These are phyloP conservation scores for Pica pica DNA, from an alignment of 2,113 vertebrate genomes.

Conservation along the genomic window DNA sequence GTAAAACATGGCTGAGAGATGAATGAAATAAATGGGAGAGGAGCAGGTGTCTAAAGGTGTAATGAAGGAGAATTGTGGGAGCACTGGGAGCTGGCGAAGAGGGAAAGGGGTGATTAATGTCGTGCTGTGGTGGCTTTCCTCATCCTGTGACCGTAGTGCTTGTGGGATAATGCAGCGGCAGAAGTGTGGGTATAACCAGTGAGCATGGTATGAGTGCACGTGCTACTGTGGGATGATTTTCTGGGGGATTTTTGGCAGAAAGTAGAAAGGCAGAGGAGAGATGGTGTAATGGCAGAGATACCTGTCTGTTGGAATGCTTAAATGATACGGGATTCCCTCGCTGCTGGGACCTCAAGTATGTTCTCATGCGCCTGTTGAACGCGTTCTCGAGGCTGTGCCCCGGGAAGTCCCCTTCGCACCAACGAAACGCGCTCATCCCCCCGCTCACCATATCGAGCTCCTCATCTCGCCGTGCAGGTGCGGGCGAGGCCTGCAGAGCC, in stretches of 20 bases:
- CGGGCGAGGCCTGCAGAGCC: neutral
- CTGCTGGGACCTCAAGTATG: accelerated
- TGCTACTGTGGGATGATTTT: neutral
- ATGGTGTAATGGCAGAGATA: accelerated
- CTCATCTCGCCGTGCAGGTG: accelerated
- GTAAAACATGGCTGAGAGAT: neutral
- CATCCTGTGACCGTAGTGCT: accelerated
- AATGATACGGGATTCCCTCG: accelerated
- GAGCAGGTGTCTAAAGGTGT: neutral
- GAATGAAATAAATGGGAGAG: neutral
- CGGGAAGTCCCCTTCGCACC: accelerated
- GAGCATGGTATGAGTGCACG: accelerated
- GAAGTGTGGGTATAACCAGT: accelerated
- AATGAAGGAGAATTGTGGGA: neutral
- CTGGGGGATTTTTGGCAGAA: no score
- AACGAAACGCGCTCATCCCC: accelerated
- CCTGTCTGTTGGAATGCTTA: neutral
- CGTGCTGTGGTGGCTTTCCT: neutral
- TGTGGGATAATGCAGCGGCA: neutral
- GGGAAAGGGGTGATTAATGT: neutral
- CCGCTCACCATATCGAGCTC: accelerated
- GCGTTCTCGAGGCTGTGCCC: accelerated
- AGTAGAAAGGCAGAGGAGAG: neutral
- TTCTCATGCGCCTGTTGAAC: accelerated
- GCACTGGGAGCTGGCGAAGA: no score